A percentile compares a stretch with the other conserved stretches of the same genome.
Evolutionary conservation across 2,797 vertebrate genomes (phyloP).

Genomic region (Propithecus perrieri): DNA sequence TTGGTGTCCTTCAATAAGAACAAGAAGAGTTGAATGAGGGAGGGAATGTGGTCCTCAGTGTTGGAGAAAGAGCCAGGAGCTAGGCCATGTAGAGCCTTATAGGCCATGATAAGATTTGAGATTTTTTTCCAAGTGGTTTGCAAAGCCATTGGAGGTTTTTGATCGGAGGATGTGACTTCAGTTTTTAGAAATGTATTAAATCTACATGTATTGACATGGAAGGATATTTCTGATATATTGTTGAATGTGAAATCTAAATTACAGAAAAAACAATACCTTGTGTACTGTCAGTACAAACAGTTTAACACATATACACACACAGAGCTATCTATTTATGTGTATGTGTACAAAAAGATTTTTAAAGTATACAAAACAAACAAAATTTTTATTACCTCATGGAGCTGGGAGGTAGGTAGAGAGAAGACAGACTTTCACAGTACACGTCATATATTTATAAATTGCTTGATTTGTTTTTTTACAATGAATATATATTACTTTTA

Average conservation of each 20-base stretch:
- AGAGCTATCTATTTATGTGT: neutral
- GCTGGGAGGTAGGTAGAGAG: neutral
- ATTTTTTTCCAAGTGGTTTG: neutral
- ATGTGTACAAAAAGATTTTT: neutral
- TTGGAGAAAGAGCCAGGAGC: neutral
- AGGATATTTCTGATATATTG: neutral
- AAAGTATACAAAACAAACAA: neutral
- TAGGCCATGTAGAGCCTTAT: neutral
- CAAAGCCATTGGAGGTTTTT: neutral
- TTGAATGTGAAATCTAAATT: neutral
- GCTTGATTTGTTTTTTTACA: constrained; percentile 13
- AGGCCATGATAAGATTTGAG: neutral
- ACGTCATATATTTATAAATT: constrained; percentile 11
- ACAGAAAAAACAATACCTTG: neutral
- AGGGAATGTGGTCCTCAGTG: neutral
- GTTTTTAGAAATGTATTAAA: neutral
- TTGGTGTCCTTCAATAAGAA: neutral
- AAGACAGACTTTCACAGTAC: neutral
- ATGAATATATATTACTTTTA: neutral
- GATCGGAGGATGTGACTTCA: no score
- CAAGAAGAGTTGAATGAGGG: neutral
- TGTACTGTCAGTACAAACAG: neutral
- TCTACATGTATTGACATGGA: neutral
- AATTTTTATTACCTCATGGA: neutral
- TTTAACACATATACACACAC: neutral